Evolutionary conservation across 2,113 vertebrate species (phyloP).

Genomic region (Alosa alosa): DNA sequence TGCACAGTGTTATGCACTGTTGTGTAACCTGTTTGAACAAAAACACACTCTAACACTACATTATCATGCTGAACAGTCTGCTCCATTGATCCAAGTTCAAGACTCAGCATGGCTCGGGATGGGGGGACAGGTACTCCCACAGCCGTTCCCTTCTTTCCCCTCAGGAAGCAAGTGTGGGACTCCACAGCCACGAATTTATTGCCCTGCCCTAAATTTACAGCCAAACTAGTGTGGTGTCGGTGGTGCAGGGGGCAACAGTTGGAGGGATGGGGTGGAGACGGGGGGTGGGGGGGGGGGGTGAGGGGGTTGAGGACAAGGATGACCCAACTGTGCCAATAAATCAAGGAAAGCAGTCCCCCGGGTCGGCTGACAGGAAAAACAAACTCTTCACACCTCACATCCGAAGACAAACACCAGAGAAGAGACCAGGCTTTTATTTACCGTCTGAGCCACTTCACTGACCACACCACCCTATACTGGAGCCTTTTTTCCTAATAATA

Average conservation of each 20-base stretch:
- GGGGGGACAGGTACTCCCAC: not conserved
- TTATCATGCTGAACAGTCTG: no score
- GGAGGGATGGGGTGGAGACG: not conserved
- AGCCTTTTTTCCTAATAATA: no score
- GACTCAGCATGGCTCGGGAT: no score
- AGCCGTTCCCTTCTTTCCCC: not conserved
- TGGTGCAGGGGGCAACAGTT: not conserved
- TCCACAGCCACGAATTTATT: not conserved
- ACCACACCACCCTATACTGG: not conserved
- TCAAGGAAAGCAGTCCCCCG: not conserved
- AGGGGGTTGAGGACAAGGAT: not conserved
- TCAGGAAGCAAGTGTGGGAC: not conserved
- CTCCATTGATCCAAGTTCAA: not conserved
- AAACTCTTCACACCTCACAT: constrained; percentile 4
- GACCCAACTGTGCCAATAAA: constrained; percentile 7
- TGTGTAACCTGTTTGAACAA: no score
- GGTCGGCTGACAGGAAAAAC: not conserved
- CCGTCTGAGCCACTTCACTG: not conserved
- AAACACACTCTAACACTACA: no score
- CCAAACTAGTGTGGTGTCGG: not conserved
- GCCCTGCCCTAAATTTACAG: not conserved
- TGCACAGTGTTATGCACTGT: no score
- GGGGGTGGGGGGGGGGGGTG: not conserved
- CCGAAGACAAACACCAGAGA: not conserved
- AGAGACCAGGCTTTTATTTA: not conserved